Base-by-base conservation (phyloP, 2,888 invertebrate species). In the Pristionchus exspectatus region DNA sequence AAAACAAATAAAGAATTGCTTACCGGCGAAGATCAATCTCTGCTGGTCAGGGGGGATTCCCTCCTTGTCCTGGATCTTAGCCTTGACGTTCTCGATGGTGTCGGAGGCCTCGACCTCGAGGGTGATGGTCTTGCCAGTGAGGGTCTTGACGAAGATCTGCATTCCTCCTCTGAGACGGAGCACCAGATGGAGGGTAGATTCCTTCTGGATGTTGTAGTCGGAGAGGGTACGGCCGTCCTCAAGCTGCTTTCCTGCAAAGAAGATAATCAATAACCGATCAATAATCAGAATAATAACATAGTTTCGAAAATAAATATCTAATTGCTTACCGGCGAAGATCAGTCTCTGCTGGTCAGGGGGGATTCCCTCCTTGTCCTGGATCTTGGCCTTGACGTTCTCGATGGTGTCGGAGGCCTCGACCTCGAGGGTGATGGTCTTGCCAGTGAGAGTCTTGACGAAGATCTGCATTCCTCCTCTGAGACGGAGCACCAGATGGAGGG, bases 61-160 rank as follows among this genome's bases (percentile, higher is more conserved):
- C 84, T 94, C 94, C 92, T 94, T 94, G 90, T 94, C 94, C 88
- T 94, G 94, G 90, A 94, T 94, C 92, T 94, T 94, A 90, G 94
- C 94, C 91, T 94, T 94, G 83, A 94, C 94, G 90, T 94, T 94
- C 89, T 94, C 94, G 88, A 94, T 94, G 89, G 94, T 94, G 91
- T 94, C 94, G 33, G 94, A 94, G 16, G 93, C 93, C 89, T 94
- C 94, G 87, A 94, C 94, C 88, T 94, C 94, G n/a, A 94, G 91
- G 63, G 94, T 94, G 91, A 94, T 94, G 89, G 98, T 98, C 96
- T 98, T 98, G 94, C 98, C 98, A 94, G 97, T 98, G 85, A 98
- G 96, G 94, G 98, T 98, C 96, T 98, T 98, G 92, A 98, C 98
- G 96, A 98, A 98, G 96, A 98, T 98, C 97, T 98, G 98, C 98